Conservation (phyloP, 2,888 invertebrate genomes). For the Acrocyrtus sp. region DNA sequence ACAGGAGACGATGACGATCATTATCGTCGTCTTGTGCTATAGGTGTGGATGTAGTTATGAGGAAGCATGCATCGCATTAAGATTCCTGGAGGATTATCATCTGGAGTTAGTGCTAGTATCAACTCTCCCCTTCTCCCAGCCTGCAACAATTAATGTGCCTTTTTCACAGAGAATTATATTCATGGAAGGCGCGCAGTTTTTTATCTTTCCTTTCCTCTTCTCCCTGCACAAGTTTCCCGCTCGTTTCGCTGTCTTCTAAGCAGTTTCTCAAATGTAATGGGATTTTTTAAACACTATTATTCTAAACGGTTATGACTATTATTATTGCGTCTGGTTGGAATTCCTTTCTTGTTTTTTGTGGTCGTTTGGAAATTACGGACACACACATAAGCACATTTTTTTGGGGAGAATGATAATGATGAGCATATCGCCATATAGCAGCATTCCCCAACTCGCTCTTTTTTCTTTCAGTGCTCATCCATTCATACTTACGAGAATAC, state of each 20-base stretch:
- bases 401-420: too few relatives aligned
- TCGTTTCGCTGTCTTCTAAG: conserved; percentile 24
- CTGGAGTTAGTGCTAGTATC: too few relatives aligned
- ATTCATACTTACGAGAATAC: conserved; percentile 19
- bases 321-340: conserved; percentile 4
- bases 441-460: too few relatives aligned
- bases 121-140: too few relatives aligned
- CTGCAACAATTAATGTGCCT: too few relatives aligned
- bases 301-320: conserved; percentile 2
- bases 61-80: conserved; percentile 30
- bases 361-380: too few relatives aligned
- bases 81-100: conserved; percentile 42
- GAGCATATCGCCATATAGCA: too few relatives aligned
- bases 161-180: not conserved
- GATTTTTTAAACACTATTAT: conserved; percentile 20
- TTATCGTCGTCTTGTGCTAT: too few relatives aligned
- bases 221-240: not conserved
- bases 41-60: too few relatives aligned
- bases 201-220: too few relatives aligned
- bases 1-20: too few relatives aligned
- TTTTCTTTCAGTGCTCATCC: not conserved
- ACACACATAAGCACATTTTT: too few relatives aligned
- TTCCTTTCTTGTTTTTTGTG: not conserved
- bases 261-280: conserved; percentile 33
- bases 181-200: not conserved